Evolutionary conservation across 2,888 invertebrate genomes (phyloP).

Genomic region (Plusia festucae): DNA sequence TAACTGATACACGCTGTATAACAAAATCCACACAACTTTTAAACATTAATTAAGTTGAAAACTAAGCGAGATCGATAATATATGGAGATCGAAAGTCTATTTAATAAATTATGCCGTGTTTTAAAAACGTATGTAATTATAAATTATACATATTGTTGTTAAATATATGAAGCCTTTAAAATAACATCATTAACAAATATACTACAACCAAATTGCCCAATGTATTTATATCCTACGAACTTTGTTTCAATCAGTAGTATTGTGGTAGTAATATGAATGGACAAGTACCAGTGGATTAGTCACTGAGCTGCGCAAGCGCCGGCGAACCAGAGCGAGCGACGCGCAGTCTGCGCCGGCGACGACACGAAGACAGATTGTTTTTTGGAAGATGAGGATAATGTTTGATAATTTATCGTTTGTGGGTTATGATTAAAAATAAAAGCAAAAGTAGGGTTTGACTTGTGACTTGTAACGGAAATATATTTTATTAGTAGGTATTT

Average conservation of each 20-base stretch:
- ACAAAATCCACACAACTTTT: no score
- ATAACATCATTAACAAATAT: slow-evolving; percentile 13
- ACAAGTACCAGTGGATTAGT: slow-evolving; percentile 14
- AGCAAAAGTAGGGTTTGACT: no score
- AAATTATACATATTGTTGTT: no score
- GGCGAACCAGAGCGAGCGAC: slow-evolving; percentile 51
- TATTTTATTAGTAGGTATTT: no score
- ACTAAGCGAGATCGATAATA: no score
- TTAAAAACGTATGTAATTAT: background rate
- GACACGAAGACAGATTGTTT: slow-evolving; percentile 10
- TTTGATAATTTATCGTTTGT: background rate
- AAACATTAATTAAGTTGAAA: no score
- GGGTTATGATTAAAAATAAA: no score
- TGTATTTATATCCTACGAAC: slow-evolving; percentile 16
- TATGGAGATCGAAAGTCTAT: no score
- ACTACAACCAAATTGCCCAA: slow-evolving; percentile 16
- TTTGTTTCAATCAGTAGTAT: slow-evolving; percentile 33
- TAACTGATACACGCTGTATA: no score
- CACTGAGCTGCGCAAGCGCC: slow-evolving; percentile 26
- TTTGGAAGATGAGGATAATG: slow-evolving; percentile 2
- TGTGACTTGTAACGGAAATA: no score
- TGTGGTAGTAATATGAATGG: slow-evolving; percentile 37
- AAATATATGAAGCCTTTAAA: background rate
- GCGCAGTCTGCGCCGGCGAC: slow-evolving; percentile 45
- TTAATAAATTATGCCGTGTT: no score